Percentiles rank a stretch among this genome's conserved stretches.
Evolutionary conservation across 2,113 vertebrate genomes (phyloP).

Genomic region (Alaudala cheleensis): DNA sequence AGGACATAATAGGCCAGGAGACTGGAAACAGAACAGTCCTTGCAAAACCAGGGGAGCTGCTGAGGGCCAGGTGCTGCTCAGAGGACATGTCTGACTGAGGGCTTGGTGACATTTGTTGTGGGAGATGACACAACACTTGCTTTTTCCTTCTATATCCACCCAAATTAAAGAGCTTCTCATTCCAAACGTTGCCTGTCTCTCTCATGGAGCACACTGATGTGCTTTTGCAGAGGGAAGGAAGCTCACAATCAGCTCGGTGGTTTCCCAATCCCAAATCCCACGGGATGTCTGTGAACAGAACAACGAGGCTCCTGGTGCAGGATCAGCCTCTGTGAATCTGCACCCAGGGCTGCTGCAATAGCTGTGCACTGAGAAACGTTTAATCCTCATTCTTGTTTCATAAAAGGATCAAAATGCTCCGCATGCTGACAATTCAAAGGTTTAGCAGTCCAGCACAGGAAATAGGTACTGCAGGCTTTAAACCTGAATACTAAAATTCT

Average conservation of each 20-base stretch:
- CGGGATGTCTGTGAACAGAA: not conserved
- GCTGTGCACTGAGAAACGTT: not conserved
- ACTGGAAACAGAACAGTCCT: not conserved
- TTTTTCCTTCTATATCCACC: not conserved
- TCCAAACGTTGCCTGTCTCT: not conserved
- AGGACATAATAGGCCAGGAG: not conserved
- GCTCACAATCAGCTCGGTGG: accelerated
- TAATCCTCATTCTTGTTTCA: not conserved
- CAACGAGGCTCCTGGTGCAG: not conserved
- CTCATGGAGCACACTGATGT: accelerated
- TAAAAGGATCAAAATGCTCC: not conserved
- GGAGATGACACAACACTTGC: not conserved
- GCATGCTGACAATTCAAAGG: not conserved
- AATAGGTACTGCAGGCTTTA: not conserved
- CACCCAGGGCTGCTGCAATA: not conserved
- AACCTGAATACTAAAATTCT: not conserved
- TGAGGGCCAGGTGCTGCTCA: not conserved
- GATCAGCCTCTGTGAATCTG: not conserved
- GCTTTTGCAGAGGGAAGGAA: not conserved
- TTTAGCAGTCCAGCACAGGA: not conserved
- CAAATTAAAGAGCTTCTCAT: not conserved
- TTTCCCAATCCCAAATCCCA: not conserved
- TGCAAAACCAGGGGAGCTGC: not conserved
- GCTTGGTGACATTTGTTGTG: not conserved
- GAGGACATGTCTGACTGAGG: not conserved